These are phyloP conservation scores for Acrossocheilus fasciatus DNA, from an alignment of 2,797 vertebrate species.

Conservation along the genomic window DNA sequence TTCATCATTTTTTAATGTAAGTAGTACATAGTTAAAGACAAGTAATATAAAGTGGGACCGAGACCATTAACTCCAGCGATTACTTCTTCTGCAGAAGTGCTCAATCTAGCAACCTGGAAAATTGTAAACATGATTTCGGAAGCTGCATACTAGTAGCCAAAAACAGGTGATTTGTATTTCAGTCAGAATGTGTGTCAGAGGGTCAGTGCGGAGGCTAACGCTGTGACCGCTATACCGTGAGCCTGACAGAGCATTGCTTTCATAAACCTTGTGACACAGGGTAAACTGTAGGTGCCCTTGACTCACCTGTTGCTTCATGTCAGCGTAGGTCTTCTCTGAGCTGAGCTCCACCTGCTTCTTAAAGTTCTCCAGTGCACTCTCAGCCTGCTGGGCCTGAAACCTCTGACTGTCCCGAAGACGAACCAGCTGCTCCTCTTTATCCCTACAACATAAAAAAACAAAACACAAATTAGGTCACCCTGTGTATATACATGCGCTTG, in stretches of 20 bases:
- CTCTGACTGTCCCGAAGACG: conserved; percentile 86
- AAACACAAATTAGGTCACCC: conserved; percentile 2
- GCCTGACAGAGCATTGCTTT: neutral
- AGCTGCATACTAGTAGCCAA: neutral
- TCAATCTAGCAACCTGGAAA: neutral
- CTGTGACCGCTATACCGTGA: neutral
- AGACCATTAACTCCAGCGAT: neutral
- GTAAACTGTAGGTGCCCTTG: neutral
- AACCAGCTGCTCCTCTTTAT: conserved; percentile 88
- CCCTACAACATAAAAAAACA: conserved; percentile 74
- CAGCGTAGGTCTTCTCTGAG: conserved; percentile 89
- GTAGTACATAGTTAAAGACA: neutral
- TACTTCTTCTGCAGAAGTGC: neutral
- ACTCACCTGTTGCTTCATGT: conserved; percentile 93
- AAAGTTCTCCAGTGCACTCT: conserved; percentile 90
- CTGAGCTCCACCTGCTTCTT: conserved; percentile 94
- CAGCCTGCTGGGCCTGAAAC: conserved; percentile 90
- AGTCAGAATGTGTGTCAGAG: neutral
- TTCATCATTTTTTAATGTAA: neutral
- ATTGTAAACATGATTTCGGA: neutral
- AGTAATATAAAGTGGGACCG: neutral
- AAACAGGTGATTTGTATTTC: neutral
- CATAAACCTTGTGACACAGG: neutral
- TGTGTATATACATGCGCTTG: neutral
- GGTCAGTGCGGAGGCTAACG: too few relatives aligned